Evolutionary conservation across 2,113 vertebrate species (phyloP).

Genomic region (Numida meleagris): DNA sequence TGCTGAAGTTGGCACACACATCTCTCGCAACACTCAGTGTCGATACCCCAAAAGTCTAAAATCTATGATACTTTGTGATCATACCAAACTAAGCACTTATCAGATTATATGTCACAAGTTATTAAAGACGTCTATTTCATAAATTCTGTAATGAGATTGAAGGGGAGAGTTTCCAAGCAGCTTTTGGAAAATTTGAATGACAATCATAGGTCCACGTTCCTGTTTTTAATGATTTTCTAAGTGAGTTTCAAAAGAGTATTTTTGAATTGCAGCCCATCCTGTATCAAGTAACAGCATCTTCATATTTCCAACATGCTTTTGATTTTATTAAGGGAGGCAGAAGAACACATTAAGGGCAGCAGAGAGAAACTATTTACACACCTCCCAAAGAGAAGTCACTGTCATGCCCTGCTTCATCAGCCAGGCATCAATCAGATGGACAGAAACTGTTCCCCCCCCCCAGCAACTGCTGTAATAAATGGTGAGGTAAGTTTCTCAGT

Average conservation of each 20-base stretch:
- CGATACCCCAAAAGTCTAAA: background rate
- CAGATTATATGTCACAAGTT: background rate
- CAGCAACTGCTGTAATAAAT: background rate
- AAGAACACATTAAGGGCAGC: background rate
- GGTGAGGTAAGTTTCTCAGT: background rate
- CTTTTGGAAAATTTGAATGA: constrained; percentile 2
- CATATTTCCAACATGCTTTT: background rate
- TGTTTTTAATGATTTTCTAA: constrained; percentile 11
- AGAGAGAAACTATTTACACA: background rate
- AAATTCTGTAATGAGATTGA: constrained; percentile 14
- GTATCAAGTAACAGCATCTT: background rate
- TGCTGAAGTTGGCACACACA: background rate
- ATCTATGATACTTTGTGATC: background rate
- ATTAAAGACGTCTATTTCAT: constrained; percentile 8
- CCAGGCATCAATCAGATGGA: background rate
- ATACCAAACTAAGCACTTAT: background rate
- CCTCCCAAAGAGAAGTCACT: background rate
- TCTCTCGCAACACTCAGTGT: background rate
- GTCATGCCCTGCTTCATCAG: background rate
- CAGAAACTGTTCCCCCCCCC: background rate
- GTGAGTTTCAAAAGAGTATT: background rate
- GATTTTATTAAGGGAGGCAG: background rate
- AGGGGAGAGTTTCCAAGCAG: constrained; percentile 38
- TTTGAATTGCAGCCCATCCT: background rate
- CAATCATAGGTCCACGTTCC: constrained; percentile 8